These are phyloP conservation scores for Camelus bactrianus DNA, from an alignment of 2,113 vertebrate genomes.

Conservation along the genomic window DNA sequence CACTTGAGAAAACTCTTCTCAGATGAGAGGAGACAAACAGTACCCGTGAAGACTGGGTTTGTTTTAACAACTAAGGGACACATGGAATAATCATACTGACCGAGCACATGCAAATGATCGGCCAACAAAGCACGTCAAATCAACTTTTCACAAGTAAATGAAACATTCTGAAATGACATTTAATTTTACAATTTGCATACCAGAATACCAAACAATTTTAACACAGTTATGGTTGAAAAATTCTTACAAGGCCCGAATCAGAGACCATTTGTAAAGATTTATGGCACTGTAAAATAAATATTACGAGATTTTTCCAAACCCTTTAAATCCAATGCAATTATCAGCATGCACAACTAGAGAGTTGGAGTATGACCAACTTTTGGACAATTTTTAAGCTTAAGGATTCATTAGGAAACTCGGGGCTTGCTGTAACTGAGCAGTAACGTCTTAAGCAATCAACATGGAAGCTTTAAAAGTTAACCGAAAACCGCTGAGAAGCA, in stretches of 20 bases:
- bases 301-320: not conserved
- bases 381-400: not conserved
- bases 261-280: not conserved
- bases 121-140: not conserved
- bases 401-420: not conserved
- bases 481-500: not conserved
- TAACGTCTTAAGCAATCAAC: not conserved
- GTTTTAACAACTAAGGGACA: not conserved
- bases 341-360: not conserved
- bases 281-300: not conserved
- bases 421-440: not conserved
- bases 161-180: not conserved
- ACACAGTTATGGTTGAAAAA: not conserved
- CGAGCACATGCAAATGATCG: not conserved
- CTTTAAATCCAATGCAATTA: not conserved
- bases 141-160: not conserved
- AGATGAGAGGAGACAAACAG: fast-evolving
- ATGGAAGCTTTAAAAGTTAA: no score
- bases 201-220: not conserved
- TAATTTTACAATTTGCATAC: not conserved
- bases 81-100: not conserved
- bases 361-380: no score
- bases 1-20: not conserved
- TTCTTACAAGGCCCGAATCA: not conserved
- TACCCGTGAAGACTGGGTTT: fast-evolving